Base-by-base conservation (phyloP, 2,113 vertebrate genomes). In the Otocyon megalotis region DNA sequence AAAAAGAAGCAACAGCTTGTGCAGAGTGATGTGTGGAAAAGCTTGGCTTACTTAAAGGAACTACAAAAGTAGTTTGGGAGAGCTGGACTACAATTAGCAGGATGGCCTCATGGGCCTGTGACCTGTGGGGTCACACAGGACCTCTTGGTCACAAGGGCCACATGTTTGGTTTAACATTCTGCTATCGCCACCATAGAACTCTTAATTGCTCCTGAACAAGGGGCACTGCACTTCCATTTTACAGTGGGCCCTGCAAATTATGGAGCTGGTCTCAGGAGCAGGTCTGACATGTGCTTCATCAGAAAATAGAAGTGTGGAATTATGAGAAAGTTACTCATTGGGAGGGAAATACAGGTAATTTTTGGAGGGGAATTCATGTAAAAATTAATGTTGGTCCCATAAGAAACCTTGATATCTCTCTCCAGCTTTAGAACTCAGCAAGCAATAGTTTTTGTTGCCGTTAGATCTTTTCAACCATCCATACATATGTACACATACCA, bases 61-160 rank as follows among this genome's bases (percentile, higher is more conserved):
- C 48, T 32, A 28, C 28, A 43, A 22, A 86, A 77, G 13, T 24
- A 30, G n/a, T 43, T 58, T 26, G 50, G 72, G 24, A 32, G 7
- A 15, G 60, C 50, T 67, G 24, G 19, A 77, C 22, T 65, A 24
- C n/a, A 53, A 24, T 5, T 53, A 54, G 13, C 20, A 67, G 48
- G 13, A 26, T 35, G 65, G 54, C 15, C 30, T 71, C 15, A 0
- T 3, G 8, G 56, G 1, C 58, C 12, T 19, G 14, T 2, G 3
- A 65, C 71, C n/a, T 26, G 19, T 9, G 16, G 10, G 28, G 26
- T 43, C 26, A 10, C 20, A 13, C 9, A 26, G 37, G 67, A 13
- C 9, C 63, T 28, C 13, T 24, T 71, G 16, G 24, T 63, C 16
- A 28, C 32, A 43, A 26, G 9, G 28, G 20, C 14, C 3, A 56